Conservation (phyloP, 2,888 invertebrate genomes). For the Empis stercorea region DNA sequence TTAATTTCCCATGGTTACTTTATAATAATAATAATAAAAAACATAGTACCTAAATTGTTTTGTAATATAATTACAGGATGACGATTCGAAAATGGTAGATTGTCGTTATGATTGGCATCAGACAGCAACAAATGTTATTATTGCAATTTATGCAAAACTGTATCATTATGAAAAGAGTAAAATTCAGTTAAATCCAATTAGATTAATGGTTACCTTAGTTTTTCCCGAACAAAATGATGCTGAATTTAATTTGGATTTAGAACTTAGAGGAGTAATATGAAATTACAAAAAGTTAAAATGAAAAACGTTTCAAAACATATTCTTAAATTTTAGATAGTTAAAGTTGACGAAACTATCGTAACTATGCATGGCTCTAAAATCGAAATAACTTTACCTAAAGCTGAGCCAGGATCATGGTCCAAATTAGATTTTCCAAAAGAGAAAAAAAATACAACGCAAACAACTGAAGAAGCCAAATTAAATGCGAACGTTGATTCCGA, state of each 20-base stretch:
- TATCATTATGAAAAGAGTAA: conserved; percentile 64
- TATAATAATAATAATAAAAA: background rate
- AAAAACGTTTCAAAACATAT: conserved; percentile 1
- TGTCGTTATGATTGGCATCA: conserved; percentile 96
- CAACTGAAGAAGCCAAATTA: conserved; percentile 15
- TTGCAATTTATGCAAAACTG: conserved; percentile 84
- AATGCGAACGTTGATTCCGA: conserved; percentile 41
- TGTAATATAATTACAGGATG: conserved; percentile 31
- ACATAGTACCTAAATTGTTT: background rate
- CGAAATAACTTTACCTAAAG: conserved; percentile 82
- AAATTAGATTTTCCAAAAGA: conserved; percentile 52
- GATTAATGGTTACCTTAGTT: conserved; percentile 56
- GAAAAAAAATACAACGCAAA: conserved; percentile 3
- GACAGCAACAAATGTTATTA: conserved; percentile 68
- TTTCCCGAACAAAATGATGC: conserved; percentile 66
- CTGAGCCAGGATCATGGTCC: conserved; percentile 71
- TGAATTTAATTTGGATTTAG: conserved; percentile 59
- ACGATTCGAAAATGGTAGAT: conserved; percentile 42
- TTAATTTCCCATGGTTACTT: background rate
- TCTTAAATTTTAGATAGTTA: conserved; percentile 51
- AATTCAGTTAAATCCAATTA: conserved; percentile 74
- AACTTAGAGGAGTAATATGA: conserved; percentile 63
- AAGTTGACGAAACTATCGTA: conserved; percentile 55
- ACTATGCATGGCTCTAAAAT: conserved; percentile 81
- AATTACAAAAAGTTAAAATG: background rate